Evolutionary conservation across 2,888 invertebrate genomes (phyloP), one percentile per base, ranked within the genome.

Genomic region (Xylophagus ater): DNA sequence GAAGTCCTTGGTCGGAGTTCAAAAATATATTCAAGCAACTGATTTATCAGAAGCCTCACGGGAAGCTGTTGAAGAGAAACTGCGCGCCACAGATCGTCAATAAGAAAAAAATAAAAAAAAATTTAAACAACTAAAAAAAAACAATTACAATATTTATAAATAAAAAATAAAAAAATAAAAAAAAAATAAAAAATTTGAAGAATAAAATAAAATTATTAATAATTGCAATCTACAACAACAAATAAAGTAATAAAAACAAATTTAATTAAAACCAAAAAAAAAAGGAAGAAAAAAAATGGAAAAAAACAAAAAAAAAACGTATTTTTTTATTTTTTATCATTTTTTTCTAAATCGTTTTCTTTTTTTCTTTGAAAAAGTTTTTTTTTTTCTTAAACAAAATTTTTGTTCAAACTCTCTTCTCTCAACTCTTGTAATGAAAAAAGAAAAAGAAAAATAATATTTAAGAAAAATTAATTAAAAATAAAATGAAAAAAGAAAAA

Each of bases 11-110:
- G 90, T 90, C 48, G 94, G 94, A 58, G 88, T 96, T 53, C 90
- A 89, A 72, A 92, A 92, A 74, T 93, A 90, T 73, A 87, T 94
- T 67, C 94, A 90, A 72, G 92, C 93, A 59, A 93, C 90, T 60
- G 93, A 94, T 68, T 75, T 87, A 58, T 84, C 89, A 52, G 94
- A 94, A 71, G 88, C 90, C 51, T 87, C 88, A 51, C 84, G 87
- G 60, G 89, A 90, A 66, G 86, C 87, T 52, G 89, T 90, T 49
- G 90, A 90, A 66, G 89, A 89, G 67, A 90, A 90, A 68, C 78
- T 90, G 56, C 84, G 90, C 71, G 82, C 88, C 68, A 90, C 88
- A 58, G 90, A 90, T 72, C 87, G 90, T 73, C 87, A 88, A 74
- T 88, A 80, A 60, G 52, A 49, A 44, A 46, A 45, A 46, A 18